Conservation (phyloP, 2,888 invertebrate species). For the Lepidonotus clava region DNA sequence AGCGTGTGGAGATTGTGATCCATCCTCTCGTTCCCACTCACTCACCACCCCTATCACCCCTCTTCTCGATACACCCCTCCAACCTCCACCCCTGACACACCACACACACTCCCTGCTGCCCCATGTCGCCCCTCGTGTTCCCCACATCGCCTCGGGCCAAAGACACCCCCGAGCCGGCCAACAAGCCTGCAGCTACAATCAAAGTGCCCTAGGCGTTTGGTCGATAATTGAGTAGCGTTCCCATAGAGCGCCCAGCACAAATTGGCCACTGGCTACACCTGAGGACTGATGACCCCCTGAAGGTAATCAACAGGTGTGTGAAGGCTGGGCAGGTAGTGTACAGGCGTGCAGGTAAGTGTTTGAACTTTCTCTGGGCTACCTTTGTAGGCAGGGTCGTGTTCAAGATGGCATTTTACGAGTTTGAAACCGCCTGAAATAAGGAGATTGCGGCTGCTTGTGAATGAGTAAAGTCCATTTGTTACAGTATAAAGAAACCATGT, state of each 20-base stretch:
- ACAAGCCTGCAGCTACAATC: not conserved
- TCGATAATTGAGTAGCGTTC: not conserved
- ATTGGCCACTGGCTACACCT: not conserved
- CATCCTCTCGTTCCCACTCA: too few species aligned
- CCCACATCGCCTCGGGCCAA: not conserved
- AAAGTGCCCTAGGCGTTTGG: slow-evolving; percentile 9
- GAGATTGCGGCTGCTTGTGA: not conserved
- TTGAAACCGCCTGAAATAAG: not conserved
- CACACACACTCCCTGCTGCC: too few species aligned
- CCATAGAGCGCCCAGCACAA: slow-evolving; percentile 2
- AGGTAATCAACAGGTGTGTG: not conserved
- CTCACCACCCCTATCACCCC: too few species aligned
- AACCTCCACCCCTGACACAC: too few species aligned
- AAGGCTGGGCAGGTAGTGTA: not conserved
- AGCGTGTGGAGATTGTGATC: too few species aligned
- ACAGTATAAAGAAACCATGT: not conserved
- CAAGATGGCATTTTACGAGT: not conserved
- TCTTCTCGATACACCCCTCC: too few species aligned
- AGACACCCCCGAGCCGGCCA: not conserved
- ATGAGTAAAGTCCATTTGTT: not conserved
- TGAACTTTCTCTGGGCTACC: not conserved
- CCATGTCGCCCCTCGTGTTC: not conserved
- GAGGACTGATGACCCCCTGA: not conserved
- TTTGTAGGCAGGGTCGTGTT: not conserved
- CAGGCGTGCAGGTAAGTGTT: too few species aligned